Conservation (phyloP, 2,888 invertebrate genomes). For the Cataglyphis albicans region DNA sequence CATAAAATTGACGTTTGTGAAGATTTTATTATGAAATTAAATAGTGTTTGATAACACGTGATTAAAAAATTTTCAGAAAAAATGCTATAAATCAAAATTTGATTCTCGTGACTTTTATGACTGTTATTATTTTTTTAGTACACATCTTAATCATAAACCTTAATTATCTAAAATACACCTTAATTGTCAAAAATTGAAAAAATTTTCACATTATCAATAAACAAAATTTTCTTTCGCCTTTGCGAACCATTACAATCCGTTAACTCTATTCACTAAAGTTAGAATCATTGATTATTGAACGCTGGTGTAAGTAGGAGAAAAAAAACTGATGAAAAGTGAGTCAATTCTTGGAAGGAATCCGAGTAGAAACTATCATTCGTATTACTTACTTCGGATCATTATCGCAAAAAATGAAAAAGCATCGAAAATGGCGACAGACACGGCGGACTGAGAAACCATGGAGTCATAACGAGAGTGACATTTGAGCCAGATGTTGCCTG, state of each 20-base stretch:
- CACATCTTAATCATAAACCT: background rate
- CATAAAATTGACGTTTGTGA: background rate
- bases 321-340: background rate
- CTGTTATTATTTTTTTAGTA: background rate
- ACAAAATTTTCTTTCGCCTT: background rate
- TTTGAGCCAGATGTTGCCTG: constrained; percentile 36
- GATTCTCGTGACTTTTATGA: background rate
- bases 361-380: background rate
- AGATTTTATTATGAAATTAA: background rate
- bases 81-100: background rate
- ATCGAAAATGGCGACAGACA: constrained; percentile 11
- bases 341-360: background rate
- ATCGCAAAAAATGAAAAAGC: constrained; percentile 22
- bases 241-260: constrained; percentile 11
- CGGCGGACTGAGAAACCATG: background rate
- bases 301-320: background rate
- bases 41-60: background rate
- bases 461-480: constrained; percentile 23
- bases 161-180: no score
- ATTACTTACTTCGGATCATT: background rate
- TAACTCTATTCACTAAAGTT: constrained; percentile 4
- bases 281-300: constrained; percentile 3
- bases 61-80: background rate
- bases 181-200: background rate
- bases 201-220: background rate